Evolutionary conservation across 1,140 invertebrate species (phyloP), one percentile per base, ranked within the genome.

Genomic region (Apis dorsata): DNA sequence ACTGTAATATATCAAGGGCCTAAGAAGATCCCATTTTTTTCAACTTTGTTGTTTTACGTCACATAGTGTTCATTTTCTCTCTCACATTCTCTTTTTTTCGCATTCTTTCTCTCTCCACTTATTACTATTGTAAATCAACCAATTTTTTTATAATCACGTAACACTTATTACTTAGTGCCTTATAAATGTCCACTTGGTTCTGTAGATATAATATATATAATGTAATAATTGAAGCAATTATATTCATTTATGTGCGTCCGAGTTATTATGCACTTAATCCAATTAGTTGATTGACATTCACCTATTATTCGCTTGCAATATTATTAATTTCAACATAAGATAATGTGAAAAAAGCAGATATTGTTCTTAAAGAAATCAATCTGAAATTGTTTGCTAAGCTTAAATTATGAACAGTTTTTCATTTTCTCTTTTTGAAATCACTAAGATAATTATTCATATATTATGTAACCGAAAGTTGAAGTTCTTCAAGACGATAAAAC

Each of bases 151-250:
- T 62, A 83, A 78, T 81, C 80, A 81, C 73, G 80, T 85, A 85
- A 85, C 85, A 88, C 75, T 87, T 85, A 87, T 86, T 86, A 88
- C 86, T 88, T 88, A 85, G 85, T 86, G 84, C 88, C 88, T 86
- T 90, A 86, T 51, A 88, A 87, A 81, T 78, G 75, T 89, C 80
- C 84, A 87, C 87, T 90, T 85, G 87, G 78, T 89, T 88, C 84
- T 86, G 59, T 81, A 59, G 51, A 53, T 76, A 73, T 59, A 73
- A 24, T 24, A 75, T 75, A 79, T 86, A 81, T 84, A 71, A 69
- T 89, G 76, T 86, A 81, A 70, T 87, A 87, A 87, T 91, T 84
- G 81, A 88, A 89, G 89, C 83, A 85, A 90, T 87, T 85, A 85
- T 84, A 89, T 90, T 88, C 79, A 88, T 83, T 86, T 83, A 79